phyloP scores from a whole-genome alignment of 2,797 vertebrate genomes.

The Acrocephalus scirpaceus region DNA sequence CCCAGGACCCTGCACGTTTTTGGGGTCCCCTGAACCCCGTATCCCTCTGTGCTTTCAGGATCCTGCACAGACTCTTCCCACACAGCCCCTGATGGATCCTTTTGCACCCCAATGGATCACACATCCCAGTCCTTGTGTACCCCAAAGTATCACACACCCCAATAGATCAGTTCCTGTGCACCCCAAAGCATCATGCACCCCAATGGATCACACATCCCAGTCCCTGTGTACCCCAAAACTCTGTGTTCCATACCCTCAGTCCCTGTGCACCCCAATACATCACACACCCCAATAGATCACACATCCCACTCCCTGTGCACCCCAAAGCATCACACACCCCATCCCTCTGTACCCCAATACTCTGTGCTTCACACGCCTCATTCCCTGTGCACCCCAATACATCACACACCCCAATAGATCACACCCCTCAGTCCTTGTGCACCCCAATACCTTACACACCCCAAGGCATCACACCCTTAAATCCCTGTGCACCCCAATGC shows the following conservation, averaged over 20 bases:
- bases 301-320: not conserved
- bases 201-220: fast-evolving
- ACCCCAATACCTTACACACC: not conserved
- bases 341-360: not conserved
- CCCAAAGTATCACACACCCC: not conserved
- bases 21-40: fast-evolving
- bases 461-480: not conserved
- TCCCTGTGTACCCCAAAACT: too few species aligned
- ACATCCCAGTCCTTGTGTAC: not conserved
- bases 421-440: too few species aligned
- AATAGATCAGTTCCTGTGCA: fast-evolving
- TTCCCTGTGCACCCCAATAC: too few species aligned
- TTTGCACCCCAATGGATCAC: not conserved
- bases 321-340: not conserved
- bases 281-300: fast-evolving
- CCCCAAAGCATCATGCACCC: not conserved
- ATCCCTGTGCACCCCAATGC: too few species aligned
- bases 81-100: fast-evolving
- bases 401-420: not conserved
- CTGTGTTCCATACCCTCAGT: too few species aligned
- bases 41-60: too few species aligned
- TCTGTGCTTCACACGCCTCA: too few species aligned
- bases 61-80: not conserved
- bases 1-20: fast-evolving
- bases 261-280: fast-evolving